Conservation (phyloP, 2,888 invertebrate species). For the Nomada goodeniana region DNA sequence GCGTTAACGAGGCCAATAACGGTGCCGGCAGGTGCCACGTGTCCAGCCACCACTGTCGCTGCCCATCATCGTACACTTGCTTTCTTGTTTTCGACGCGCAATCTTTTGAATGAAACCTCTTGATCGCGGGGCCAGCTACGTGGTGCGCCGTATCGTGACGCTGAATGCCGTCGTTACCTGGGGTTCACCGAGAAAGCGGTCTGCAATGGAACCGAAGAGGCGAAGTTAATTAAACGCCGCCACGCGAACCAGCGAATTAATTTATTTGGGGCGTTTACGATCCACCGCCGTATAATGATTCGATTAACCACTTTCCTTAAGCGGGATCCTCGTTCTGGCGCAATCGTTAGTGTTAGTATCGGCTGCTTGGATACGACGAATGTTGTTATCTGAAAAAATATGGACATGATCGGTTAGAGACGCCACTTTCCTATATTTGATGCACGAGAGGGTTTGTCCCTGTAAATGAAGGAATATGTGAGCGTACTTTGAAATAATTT, state of each 20-base stretch:
- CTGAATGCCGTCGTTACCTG: background rate
- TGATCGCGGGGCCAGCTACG: background rate
- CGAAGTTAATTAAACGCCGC: conserved; percentile 40
- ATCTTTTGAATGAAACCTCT: conserved; percentile 51
- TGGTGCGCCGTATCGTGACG: background rate
- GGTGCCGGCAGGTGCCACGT: conserved; percentile 78
- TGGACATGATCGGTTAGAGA: no score
- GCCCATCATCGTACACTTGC: conserved; percentile 51
- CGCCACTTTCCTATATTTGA: no score
- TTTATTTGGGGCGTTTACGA: conserved; percentile 30
- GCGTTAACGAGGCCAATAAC: conserved; percentile 79
- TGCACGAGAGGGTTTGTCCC: no score
- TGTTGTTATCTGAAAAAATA: no score
- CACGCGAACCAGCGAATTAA: conserved; percentile 19
- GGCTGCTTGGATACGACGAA: no score
- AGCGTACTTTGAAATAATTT: no score
- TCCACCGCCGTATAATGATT: background rate
- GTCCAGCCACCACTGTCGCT: conserved; percentile 42
- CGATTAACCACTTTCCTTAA: background rate
- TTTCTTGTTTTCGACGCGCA: conserved; percentile 53
- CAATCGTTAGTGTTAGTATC: no score
- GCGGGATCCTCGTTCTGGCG: background rate
- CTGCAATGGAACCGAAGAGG: conserved; percentile 13
- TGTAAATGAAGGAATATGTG: no score
- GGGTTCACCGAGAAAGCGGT: conserved; percentile 27